These are phyloP conservation scores for Tetramorium parvispinum DNA, from an alignment of 1,140 invertebrate genomes.

Conservation along the genomic window DNA sequence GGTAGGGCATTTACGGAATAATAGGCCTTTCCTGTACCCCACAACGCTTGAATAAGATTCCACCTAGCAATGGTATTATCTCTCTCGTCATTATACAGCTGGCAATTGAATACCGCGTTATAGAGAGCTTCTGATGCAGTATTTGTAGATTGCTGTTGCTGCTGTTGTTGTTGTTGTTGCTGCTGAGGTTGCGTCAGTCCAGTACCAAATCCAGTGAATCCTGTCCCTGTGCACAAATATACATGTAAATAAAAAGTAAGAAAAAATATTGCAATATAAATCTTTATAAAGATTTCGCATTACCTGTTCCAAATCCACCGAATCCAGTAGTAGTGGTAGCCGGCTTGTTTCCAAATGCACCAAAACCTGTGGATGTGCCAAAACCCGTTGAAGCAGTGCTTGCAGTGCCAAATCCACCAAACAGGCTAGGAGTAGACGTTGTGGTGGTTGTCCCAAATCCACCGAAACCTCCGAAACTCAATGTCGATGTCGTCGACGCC, in stretches of 20 bases:
- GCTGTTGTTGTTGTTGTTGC: constrained; percentile 86
- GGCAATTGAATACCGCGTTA: constrained; percentile 93
- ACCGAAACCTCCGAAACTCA: constrained; percentile 80
- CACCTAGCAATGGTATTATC: constrained; percentile 96
- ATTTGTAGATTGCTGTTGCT: constrained; percentile 86
- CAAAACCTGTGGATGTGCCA: constrained; percentile 84
- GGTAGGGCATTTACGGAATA: constrained; percentile 90
- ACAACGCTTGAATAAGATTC: constrained; percentile 97
- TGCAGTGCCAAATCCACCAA: constrained; percentile 80
- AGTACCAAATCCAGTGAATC: constrained; percentile 76
- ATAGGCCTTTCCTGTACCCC: constrained; percentile 95
- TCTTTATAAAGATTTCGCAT: constrained; percentile 20
- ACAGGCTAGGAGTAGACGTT: constrained; percentile 82
- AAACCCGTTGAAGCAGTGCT: constrained; percentile 84
- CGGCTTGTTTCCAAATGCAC: constrained; percentile 85
- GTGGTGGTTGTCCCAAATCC: constrained; percentile 82
- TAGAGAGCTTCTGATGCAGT: constrained; percentile 90
- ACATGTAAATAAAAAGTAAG: neutral
- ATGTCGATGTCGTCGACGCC: constrained; percentile 71
- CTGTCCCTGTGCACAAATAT: constrained; percentile 56
- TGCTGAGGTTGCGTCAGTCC: constrained; percentile 82
- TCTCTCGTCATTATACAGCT: constrained; percentile 96
- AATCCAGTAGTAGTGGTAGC: constrained; percentile 85
- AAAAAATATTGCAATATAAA: neutral
- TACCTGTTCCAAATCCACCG: constrained; percentile 86